A percentile compares a stretch with the other conserved stretches of the same genome.
phyloP scores from a whole-genome alignment of 2,113 vertebrate species.

The Amia ocellicauda region DNA sequence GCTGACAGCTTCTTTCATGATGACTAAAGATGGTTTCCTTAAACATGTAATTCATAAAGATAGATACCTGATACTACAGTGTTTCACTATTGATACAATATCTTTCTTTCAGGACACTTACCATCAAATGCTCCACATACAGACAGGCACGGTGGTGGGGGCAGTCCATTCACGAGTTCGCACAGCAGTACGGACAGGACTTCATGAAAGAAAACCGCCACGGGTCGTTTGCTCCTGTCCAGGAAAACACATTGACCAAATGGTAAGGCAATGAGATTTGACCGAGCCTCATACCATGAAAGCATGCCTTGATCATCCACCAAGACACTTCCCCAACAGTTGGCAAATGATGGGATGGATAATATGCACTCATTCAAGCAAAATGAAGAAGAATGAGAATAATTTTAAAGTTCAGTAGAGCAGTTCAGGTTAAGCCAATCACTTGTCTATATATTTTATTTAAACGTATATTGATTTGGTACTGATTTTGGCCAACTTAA shows the following conservation, averaged over 20 bases:
- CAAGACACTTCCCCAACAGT: too few species aligned
- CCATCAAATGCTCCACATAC: slow-evolving; percentile 42
- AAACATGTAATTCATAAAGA: too few species aligned
- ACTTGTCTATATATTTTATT: neutral
- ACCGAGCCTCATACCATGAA: too few species aligned
- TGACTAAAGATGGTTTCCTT: too few species aligned
- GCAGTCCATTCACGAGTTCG: slow-evolving; percentile 40
- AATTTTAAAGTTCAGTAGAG: neutral
- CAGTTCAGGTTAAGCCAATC: too few species aligned
- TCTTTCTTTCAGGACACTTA: slow-evolving; percentile 35
- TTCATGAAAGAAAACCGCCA: slow-evolving; percentile 39
- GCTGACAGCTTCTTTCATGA: too few species aligned
- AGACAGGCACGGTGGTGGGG: slow-evolving; percentile 42
- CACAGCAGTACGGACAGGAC: slow-evolving; percentile 34
- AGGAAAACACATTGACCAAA: slow-evolving; percentile 34
- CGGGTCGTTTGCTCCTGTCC: slow-evolving; percentile 37
- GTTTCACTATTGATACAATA: neutral
- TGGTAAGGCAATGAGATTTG: slow-evolving; percentile 35
- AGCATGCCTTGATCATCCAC: too few species aligned
- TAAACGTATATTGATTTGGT: neutral
- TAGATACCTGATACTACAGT: too few species aligned
- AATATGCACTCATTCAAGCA: neutral
- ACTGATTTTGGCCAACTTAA: too few species aligned
- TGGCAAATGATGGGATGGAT: too few species aligned
- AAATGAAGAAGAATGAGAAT: neutral